These are phyloP conservation scores for Camelus bactrianus DNA, from an alignment of 2,113 vertebrate genomes.

Conservation along the genomic window DNA sequence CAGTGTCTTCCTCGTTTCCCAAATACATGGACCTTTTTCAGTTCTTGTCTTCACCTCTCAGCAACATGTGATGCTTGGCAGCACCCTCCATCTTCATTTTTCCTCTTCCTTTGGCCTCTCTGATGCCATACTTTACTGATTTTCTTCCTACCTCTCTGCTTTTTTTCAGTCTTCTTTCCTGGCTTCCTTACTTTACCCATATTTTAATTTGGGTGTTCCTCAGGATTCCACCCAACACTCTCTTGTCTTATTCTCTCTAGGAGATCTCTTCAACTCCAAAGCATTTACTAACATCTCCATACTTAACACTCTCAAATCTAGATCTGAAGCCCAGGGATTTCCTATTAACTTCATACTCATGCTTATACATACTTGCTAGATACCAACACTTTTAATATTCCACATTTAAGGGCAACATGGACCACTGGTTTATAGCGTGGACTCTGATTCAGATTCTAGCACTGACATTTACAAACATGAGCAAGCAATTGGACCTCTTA, in stretches of 20 bases:
- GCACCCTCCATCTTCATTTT: neutral
- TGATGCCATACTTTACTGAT: neutral
- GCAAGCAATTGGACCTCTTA: neutral
- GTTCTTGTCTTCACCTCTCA: neutral
- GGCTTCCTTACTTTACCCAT: neutral
- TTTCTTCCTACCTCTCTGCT: neutral
- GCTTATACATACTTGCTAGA: neutral
- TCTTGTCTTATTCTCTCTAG: neutral
- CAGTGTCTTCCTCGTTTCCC: neutral
- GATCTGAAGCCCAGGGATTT: neutral
- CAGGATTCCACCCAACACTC: neutral
- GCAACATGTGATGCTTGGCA: neutral
- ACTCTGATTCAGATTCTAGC: slow-evolving; percentile 29
- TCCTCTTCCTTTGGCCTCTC: neutral
- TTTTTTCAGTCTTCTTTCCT: neutral
- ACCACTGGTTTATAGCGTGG: neutral
- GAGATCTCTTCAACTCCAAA: neutral
- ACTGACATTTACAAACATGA: neutral
- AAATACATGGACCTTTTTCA: neutral
- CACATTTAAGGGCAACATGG: neutral
- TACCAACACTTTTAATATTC: neutral
- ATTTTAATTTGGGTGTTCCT: neutral
- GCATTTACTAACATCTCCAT: neutral
- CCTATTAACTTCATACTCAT: neutral
- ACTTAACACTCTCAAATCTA: neutral